These are phyloP conservation scores for Macropodus opercularis DNA, from an alignment of 2,797 vertebrate genomes.

Conservation along the genomic window DNA sequence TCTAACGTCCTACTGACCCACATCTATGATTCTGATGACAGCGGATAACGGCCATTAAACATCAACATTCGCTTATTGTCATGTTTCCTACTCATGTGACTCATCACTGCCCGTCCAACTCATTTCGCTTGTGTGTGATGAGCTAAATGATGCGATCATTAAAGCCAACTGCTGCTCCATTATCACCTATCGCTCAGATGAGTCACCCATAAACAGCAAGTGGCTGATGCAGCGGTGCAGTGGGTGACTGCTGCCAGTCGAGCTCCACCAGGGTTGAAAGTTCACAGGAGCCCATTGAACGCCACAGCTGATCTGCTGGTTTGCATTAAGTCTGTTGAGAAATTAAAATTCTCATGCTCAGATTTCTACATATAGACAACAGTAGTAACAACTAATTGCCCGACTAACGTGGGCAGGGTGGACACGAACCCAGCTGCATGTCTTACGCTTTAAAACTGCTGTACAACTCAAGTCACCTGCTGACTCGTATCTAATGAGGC, in stretches of 20 bases:
- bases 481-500: slow-evolving; percentile 7
- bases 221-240: slow-evolving; percentile 45
- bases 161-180: slow-evolving; percentile 29
- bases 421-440: no score
- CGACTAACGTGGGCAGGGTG: no score
- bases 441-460: no score
- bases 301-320: background rate
- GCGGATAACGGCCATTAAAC: background rate
- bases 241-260: slow-evolving; percentile 30
- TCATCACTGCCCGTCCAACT: slow-evolving; percentile 23
- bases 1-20: background rate
- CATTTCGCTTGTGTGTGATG: slow-evolving; percentile 16
- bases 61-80: background rate
- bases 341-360: background rate
- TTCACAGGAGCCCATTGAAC: slow-evolving; percentile 25
- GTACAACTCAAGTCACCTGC: background rate
- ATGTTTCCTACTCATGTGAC: background rate
- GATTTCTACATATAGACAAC: background rate
- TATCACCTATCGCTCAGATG: slow-evolving; percentile 32
- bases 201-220: slow-evolving; percentile 48
- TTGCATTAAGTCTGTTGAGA: background rate
- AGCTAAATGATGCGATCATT: slow-evolving; percentile 32
- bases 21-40: background rate
- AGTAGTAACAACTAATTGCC: no score
- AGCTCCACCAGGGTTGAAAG: slow-evolving; percentile 6